A percentile compares a stretch with the other conserved stretches of the same genome.
Conservation (phyloP, 2,113 vertebrate species). For the Trichechus manatus region DNA sequence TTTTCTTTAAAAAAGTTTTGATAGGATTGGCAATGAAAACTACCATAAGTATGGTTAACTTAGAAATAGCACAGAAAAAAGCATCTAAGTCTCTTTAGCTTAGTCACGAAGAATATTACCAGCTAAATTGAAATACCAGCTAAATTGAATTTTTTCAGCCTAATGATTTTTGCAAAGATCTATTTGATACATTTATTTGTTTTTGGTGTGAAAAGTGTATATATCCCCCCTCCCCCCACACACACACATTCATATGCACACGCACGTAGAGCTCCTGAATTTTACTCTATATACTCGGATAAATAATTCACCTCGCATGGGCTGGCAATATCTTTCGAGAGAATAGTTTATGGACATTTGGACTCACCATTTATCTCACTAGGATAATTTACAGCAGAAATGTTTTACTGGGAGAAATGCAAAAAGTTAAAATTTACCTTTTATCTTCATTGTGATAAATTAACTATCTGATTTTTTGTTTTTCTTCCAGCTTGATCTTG, state of each 20-base stretch:
- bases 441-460: slow-evolving; percentile 21
- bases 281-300: background rate
- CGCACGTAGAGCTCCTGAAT: background rate
- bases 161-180: background rate
- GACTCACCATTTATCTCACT: background rate
- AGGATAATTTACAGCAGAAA: background rate
- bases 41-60: background rate
- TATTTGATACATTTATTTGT: background rate
- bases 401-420: slow-evolving; percentile 29
- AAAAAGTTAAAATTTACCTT: slow-evolving; percentile 46
- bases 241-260: background rate
- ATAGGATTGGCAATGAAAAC: background rate
- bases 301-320: slow-evolving; percentile 19
- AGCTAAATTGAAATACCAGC: background rate
- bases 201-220: background rate
- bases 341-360: slow-evolving; percentile 21
- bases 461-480: slow-evolving; percentile 10
- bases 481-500: background rate
- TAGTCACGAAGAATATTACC: background rate
- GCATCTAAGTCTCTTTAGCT: background rate
- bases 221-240: background rate
- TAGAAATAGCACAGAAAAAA: background rate
- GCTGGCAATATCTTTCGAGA: background rate
- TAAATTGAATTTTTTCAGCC: background rate
- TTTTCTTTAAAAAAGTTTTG: background rate